Percentiles rank a stretch among this genome's conserved stretches.
Conservation (phyloP, 1,140 invertebrate genomes). For the Himalopsyche phryganea region DNA sequence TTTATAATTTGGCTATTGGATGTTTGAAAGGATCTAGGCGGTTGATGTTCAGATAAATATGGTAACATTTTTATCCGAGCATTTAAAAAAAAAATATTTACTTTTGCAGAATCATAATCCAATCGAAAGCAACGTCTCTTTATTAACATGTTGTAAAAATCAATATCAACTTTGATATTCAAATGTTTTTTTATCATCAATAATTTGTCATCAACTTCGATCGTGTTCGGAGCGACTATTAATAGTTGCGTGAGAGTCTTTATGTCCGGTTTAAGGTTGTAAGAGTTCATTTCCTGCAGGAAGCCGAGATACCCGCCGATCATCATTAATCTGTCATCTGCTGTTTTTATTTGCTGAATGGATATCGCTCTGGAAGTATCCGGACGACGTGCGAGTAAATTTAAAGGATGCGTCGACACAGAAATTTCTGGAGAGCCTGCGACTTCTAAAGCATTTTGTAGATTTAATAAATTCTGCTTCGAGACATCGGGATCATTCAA, state of each 20-base stretch:
- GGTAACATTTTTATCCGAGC: too few species aligned
- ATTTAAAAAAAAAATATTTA: conserved; percentile 49
- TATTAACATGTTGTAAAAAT: conserved; percentile 85
- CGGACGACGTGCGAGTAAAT: conserved; percentile 55
- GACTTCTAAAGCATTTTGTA: neutral
- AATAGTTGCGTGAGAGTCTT: conserved; percentile 78
- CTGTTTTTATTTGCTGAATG: conserved; percentile 53
- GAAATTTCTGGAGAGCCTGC: neutral
- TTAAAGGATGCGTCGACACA: conserved; percentile 34
- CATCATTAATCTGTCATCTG: conserved; percentile 70
- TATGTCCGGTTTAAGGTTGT: conserved; percentile 67
- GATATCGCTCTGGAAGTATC: conserved; percentile 57
- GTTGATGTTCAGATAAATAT: too few species aligned
- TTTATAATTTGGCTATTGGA: too few species aligned
- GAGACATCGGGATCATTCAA: too few species aligned
- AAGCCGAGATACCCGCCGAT: conserved; percentile 76
- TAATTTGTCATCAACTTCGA: conserved; percentile 63
- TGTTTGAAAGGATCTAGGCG: too few species aligned
- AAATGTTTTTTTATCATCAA: conserved; percentile 57
- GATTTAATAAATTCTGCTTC: too few species aligned
- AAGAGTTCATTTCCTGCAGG: conserved; percentile 65
- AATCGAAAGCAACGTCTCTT: conserved; percentile 67
- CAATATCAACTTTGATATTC: conserved; percentile 66
- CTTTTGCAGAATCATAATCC: conserved; percentile 65
- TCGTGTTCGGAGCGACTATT: conserved; percentile 63